Base-by-base conservation (phyloP, 2,888 invertebrate genomes). In the Lathronympha strigana region DNA sequence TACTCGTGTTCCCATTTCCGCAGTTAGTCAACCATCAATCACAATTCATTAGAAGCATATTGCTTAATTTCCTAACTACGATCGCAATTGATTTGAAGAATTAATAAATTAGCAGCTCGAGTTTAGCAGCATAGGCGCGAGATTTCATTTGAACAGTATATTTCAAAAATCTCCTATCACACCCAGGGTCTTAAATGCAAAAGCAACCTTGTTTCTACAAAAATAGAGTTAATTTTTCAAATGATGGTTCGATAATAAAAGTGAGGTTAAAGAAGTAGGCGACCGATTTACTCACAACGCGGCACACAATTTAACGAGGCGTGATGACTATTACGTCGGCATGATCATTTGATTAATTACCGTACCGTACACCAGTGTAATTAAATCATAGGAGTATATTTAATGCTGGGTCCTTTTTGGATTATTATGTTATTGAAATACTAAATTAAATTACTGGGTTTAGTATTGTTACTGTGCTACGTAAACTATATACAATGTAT, bases 311-410 rank as follows among this genome's bases (percentile, higher is more conserved):
- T 70, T 74, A 76, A 73, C 69, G 68, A 69, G 66, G 63, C 69
- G 57, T 63, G 73, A 72, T 69, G 72, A 66, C 74, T 74, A 70
- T 75, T 73, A 71, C 72, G 73, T 73, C 70, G 68, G 70, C 33
- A 69, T 69, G 73, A 73, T 77, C 72, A 75, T 77, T 76, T 75
- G 74, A 76, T 77, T 73, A 80, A 81, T 81, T 75, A 75, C 74
- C 62, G 66, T 77, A 73, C 79, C 78, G 74, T 78, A n/a, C n/a
- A n/a, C n/a, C n/a, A 73, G 71, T 70, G 57, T 66, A 71, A 72
- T 73, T 72, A 68, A 72, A 75, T 72, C 67, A 72, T 38, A 45
- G 25, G 36, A 53, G 58, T 64, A 60, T 60, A 45, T 64, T 57
- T 50, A 25, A 54, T 28, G 36, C 50, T 8, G 17, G 40, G 25